These are phyloP conservation scores for Eristalis tenax DNA, from an alignment of 2,888 invertebrate genomes.

Conservation along the genomic window DNA sequence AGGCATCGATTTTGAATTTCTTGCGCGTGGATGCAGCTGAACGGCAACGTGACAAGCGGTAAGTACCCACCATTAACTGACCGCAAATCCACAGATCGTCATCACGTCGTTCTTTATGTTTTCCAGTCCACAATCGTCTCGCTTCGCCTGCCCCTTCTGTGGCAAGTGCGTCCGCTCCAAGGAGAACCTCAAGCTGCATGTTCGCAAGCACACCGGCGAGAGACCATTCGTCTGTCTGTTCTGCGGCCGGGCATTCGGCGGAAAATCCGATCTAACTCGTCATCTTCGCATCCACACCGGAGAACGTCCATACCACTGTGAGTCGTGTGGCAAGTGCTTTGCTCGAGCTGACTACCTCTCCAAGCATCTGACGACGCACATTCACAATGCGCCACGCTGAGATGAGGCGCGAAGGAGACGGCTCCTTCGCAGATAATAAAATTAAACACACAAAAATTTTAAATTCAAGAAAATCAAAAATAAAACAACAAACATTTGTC, in stretches of 20 bases:
- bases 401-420: slow-evolving; percentile 82
- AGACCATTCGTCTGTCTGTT: slow-evolving; percentile 95
- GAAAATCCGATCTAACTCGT: slow-evolving; percentile 92
- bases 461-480: slow-evolving; percentile 6
- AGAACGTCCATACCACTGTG: slow-evolving; percentile 94
- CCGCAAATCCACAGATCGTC: not conserved
- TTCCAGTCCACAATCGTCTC: slow-evolving; percentile 80
- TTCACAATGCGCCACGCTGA: slow-evolving; percentile 87
- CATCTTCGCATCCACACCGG: slow-evolving; percentile 94
- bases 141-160: slow-evolving; percentile 94
- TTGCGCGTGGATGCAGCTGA: slow-evolving; percentile 85
- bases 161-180: slow-evolving; percentile 94
- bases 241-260: slow-evolving; percentile 93
- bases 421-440: slow-evolving; percentile 81
- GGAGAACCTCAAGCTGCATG: slow-evolving; percentile 93
- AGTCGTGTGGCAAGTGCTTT: slow-evolving; percentile 95
- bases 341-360: slow-evolving; percentile 94
- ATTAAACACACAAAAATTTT: slow-evolving; percentile 33
- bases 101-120: not conserved
- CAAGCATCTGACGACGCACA: slow-evolving; percentile 94
- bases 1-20: slow-evolving; percentile 85
- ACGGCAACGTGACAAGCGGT: slow-evolving; percentile 86
- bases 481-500: not conserved
- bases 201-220: slow-evolving; percentile 92
- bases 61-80: slow-evolving; percentile 47